Base-by-base conservation (phyloP, 2,113 vertebrate species). In the Aptenodytes patagonicus region DNA sequence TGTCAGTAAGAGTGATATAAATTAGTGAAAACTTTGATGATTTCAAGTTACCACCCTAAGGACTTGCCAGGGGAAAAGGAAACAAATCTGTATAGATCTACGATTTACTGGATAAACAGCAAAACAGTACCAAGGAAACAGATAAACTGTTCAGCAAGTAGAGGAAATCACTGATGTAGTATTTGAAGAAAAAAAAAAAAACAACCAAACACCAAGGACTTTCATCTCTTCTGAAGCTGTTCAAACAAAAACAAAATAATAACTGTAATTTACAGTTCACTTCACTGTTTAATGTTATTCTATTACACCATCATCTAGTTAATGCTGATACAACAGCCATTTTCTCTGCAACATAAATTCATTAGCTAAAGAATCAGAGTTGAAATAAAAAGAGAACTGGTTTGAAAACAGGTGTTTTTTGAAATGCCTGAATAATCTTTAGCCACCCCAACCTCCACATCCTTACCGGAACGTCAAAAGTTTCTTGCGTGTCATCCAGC, bases 401-500 rank as follows among this genome's bases (percentile, higher is more conserved):
- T 87, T 77, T 73, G 54, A 79, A 85, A 76, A 38, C 10, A 65
- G 0, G 15, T 1, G 1, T 38, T 79, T 79, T 65, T 13, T 79
- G 69, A 84, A 94, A 69, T 15, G 44, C 15, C 18, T 61, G 29
- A 69, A 85, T 40, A 38, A 73, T 13, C 42, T 60, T 72, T 15
- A 87, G 25, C 70, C 46, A 69, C 9, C 16, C 68, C 60, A 64
- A 71, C 5, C 51, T 26, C 22, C 62, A 47, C 10, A 36, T 38
- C 36, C 99, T 99, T 98, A 99, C 99, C 87, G 99, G 99, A 96
- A 99, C 97, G 76, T 99, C 99, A 51, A 99, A 99, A 36, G 99
- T 98, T 98, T 99, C 99, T 97, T 99, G 99, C 1, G 99, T 98
- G 96, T 99, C 99, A 80, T 99, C 99, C 98, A 99, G 97, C 99